Evolutionary conservation across 2,797 vertebrate genomes (phyloP), one percentile per base, ranked within the genome.

Genomic region (Carcharodon carcharias): DNA sequence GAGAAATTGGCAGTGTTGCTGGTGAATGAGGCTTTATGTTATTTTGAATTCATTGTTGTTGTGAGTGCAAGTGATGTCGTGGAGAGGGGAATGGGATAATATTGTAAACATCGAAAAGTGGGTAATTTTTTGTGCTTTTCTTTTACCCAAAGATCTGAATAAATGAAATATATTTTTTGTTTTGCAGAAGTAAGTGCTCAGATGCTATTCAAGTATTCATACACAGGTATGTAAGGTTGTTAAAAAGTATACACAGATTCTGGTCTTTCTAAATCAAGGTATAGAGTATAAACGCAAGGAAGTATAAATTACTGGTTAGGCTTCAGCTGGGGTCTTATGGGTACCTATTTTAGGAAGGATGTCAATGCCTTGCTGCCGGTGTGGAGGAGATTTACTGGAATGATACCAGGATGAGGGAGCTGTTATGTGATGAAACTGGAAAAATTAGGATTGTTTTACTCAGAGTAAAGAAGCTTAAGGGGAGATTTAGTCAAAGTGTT

Each of bases 41-140:
- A 95, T 95, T 92, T 95, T 73, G 67, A 56, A 67, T 95, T 16
- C 94, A 95, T 73, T 95, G 45, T 73, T 6, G 28, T 67, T 95
- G 23, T 3, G 28, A 95, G 5, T 92, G n/a, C 63, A 92, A 92
- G 14, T 54, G 50, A 77, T 56, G 94, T 28, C 45, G 56, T 50
- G 31, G 23, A 28, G 12, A 14, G 18, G 45, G 6, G 4, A 35
- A 56, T 95, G 50, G 50, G 94, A 95, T 56, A 73, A 95, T 95
- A 71, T 28, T 54, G 45, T 28, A 95, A 95, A 50, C 65, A 95
- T 35, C 54, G 69, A 71, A 95, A 95, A 77, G 94, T 95, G 67
- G 67, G 71, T 54, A 73, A 95, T 94, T 69, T 94, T 69, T 69
- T 95, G 50, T 31, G 26, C 67, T 50, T 71, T 73, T 21, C 18